Base-by-base conservation (phyloP, 2,888 invertebrate genomes). In the Ceratothoa steindachneri region DNA sequence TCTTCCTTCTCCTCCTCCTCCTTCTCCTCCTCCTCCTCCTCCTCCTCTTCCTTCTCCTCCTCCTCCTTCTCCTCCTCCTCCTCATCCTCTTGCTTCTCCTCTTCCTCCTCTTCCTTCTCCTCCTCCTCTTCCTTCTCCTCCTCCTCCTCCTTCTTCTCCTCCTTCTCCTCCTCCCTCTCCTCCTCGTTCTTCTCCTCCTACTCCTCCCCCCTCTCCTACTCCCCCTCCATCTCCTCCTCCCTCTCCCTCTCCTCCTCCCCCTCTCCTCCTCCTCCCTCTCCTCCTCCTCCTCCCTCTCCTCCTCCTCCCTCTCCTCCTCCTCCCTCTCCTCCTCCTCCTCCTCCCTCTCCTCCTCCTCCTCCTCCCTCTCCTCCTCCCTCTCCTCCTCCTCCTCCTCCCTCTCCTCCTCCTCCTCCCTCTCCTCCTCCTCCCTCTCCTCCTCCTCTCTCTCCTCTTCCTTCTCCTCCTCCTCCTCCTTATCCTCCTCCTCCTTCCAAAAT, bases 361-460 rank as follows among this genome's bases (percentile, higher is more conserved):
- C 30, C 67, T 67, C 67, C 30, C 67, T 67, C 67, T 67, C 67
- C 7, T 24, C 65, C 27, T 22, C 24, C 65, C 29, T 12, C n/a
- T 22, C n/a, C n/a, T n/a, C n/a, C n/a, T n/a, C n/a, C n/a, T n/a
- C n/a, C n/a, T n/a, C n/a, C n/a, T n/a, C n/a, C n/a, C n/a, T n/a
- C n/a, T n/a, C n/a, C n/a, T n/a, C n/a, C n/a, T n/a, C n/a, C n/a
- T n/a, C n/a, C n/a, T n/a, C n/a, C n/a, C n/a, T n/a, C n/a, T n/a
- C n/a, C n/a, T n/a, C n/a, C n/a, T n/a, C n/a, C n/a, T n/a, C n/a
- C n/a, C n/a, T n/a, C n/a, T n/a, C n/a, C n/a, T 27, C 0, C 0
- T n/a, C n/a, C n/a, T n/a, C n/a, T n/a, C n/a, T n/a, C n/a, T n/a
- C n/a, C n/a, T n/a, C n/a, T n/a, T n/a, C n/a, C n/a, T n/a, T n/a